phyloP scores from a whole-genome alignment of 2,888 invertebrate species.

The Lysandra coridon region DNA sequence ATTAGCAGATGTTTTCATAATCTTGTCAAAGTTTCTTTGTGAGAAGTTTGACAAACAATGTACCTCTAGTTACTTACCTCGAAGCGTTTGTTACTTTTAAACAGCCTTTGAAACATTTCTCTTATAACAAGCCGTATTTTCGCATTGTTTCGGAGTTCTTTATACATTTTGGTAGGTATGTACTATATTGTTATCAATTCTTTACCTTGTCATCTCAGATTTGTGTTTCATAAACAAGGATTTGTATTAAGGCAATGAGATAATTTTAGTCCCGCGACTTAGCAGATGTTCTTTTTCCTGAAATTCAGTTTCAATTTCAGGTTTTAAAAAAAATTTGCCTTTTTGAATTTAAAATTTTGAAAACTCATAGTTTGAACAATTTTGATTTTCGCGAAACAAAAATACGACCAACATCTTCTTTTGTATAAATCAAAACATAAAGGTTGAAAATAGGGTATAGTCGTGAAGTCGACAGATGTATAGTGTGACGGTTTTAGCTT shows the following conservation, averaged over 20 bases:
- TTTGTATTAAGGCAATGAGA: not conserved
- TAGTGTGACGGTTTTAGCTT: not conserved
- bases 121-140: conserved; percentile 6
- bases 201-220: not conserved
- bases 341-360: too few relatives aligned
- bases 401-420: too few relatives aligned
- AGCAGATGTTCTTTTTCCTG: too few relatives aligned
- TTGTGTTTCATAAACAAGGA: not conserved
- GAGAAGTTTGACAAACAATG: conserved; percentile 30
- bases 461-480: not conserved
- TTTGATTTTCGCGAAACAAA: too few relatives aligned
- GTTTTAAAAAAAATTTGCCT: too few relatives aligned
- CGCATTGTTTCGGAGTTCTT: not conserved
- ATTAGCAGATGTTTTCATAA: conserved; percentile 32
- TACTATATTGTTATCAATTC: not conserved
- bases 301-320: too few relatives aligned
- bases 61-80: not conserved
- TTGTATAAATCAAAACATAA: not conserved
- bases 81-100: conserved; percentile 19
- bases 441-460: not conserved
- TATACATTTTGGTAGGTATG: not conserved
- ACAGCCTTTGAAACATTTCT: not conserved
- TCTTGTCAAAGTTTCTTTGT: conserved; percentile 31
- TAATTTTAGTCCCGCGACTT: too few relatives aligned
- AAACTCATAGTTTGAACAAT: too few relatives aligned